Percentiles rank a stretch among this genome's conserved stretches.
Evolutionary conservation across 2,113 vertebrate genomes (phyloP).

Genomic region (Naja naja): DNA sequence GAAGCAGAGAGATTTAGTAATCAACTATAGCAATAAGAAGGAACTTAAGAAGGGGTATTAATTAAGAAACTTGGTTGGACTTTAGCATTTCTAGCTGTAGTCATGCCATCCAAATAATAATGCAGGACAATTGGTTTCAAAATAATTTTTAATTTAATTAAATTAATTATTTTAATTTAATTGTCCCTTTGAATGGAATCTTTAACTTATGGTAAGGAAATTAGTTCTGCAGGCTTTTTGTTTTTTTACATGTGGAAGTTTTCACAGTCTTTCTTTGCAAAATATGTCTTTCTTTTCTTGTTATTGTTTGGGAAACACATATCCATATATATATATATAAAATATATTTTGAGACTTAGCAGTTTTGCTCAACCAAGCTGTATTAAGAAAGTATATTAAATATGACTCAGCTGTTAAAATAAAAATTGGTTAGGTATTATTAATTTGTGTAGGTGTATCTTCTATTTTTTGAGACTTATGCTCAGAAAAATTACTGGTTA

Average conservation of each 20-base stretch:
- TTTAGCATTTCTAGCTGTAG: slow-evolving; percentile 65
- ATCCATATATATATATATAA: background rate
- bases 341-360: background rate
- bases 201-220: background rate
- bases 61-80: slow-evolving; percentile 74
- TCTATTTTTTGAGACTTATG: background rate
- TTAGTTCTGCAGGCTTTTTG: background rate
- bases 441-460: background rate
- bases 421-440: background rate
- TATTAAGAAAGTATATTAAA: background rate
- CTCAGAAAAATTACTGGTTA: background rate
- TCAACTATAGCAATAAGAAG: slow-evolving; percentile 68
- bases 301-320: background rate
- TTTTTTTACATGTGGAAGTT: too few species aligned
- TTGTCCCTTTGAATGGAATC: slow-evolving; percentile 33
- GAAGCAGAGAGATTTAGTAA: slow-evolving; percentile 72
- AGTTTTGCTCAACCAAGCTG: background rate
- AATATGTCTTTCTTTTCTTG: background rate
- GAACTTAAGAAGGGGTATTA: slow-evolving; percentile 72
- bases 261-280: background rate
- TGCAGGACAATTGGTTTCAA: slow-evolving; percentile 49
- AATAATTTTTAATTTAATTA: slow-evolving; percentile 43
- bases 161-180: background rate
- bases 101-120: slow-evolving; percentile 57
- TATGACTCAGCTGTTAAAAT: background rate